Conservation (phyloP, 2,113 vertebrate species). For the crab-eating macaque (Macaca fascicularis) region DNA sequence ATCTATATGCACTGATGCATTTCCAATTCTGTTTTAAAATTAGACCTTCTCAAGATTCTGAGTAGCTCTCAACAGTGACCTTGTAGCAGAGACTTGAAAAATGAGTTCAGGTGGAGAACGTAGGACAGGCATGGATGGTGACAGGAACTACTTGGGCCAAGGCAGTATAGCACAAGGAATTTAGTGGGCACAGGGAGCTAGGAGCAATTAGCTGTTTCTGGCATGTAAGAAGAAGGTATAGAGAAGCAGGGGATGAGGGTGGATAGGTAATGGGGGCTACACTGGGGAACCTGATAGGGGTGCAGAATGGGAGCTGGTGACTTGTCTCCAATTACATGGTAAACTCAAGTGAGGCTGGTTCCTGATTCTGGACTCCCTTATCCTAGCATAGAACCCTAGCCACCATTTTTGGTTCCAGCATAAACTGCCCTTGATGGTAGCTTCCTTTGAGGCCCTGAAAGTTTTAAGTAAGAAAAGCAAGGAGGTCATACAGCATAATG, state of each 20-base stretch:
- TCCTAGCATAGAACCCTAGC: neutral
- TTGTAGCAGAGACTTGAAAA: neutral
- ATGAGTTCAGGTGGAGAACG: neutral
- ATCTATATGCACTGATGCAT: neutral
- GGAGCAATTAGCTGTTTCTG: neutral
- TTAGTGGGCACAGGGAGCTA: neutral
- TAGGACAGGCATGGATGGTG: neutral
- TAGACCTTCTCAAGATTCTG: neutral
- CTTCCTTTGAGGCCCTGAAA: neutral
- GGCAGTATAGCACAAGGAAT: neutral
- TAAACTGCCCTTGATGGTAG: neutral
- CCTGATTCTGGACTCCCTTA: neutral
- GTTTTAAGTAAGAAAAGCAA: neutral
- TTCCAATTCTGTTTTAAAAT: slow-evolving; percentile 15
- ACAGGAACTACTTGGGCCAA: neutral
- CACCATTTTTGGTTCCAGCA: neutral
- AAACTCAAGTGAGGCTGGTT: neutral
- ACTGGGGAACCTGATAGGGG: neutral
- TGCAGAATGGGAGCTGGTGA: neutral
- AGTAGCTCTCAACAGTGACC: neutral
- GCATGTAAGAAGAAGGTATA: neutral
- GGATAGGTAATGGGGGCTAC: accelerated
- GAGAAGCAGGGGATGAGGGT: neutral
- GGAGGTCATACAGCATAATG: neutral
- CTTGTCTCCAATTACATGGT: neutral